Evolutionary conservation across 2,113 vertebrate genomes (phyloP).

Genomic region (Nothocercus nigrocapillus): DNA sequence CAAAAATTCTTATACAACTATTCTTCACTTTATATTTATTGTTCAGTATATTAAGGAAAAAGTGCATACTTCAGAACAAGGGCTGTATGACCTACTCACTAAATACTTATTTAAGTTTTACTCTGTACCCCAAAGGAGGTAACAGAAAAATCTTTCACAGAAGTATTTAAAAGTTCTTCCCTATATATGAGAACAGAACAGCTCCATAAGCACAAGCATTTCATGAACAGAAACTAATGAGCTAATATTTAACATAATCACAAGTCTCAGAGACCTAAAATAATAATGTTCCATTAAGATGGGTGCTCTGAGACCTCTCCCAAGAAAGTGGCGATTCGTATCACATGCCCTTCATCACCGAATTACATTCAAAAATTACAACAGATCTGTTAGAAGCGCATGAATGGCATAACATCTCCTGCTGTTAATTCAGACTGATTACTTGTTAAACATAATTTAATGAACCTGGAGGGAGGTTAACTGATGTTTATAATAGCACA

Average conservation of each 20-base stretch:
- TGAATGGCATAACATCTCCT: not conserved
- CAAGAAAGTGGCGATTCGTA: not conserved
- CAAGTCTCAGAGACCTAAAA: constrained; percentile 5
- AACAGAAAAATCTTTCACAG: not conserved
- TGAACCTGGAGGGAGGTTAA: constrained; percentile 1
- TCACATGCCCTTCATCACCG: not conserved
- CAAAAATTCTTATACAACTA: not conserved
- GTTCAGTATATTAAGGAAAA: not conserved
- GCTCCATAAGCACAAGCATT: not conserved
- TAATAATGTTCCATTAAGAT: constrained; percentile 31
- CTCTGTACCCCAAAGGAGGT: not conserved
- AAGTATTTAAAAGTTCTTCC: not conserved
- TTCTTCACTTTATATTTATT: not conserved
- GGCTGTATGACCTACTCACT: not conserved
- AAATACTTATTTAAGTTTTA: not conserved
- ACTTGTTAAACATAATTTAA: constrained; percentile 32
- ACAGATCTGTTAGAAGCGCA: constrained; percentile 7
- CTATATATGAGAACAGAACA: not conserved
- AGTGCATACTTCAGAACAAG: not conserved
- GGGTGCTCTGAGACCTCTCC: not conserved
- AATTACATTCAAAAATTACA: not conserved
- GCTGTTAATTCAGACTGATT: constrained; percentile 50
- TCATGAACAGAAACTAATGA: constrained; percentile 17
- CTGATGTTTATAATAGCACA: not conserved
- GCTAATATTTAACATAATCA: not conserved